These are phyloP conservation scores for Neotoma lepida DNA, from an alignment of 2,113 vertebrate genomes.

Conservation along the genomic window DNA sequence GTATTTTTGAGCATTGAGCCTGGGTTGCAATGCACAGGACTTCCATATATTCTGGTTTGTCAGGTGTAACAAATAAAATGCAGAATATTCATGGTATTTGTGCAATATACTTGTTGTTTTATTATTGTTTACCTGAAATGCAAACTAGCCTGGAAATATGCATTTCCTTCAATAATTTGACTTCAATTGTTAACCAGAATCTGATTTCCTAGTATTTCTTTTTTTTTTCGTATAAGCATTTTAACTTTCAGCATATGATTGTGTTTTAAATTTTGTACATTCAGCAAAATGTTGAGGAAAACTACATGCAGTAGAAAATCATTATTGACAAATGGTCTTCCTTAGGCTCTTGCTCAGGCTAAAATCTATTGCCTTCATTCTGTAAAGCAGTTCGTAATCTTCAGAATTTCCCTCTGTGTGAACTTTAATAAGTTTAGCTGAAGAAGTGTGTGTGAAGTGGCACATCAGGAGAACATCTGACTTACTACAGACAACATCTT, in stretches of 20 bases:
- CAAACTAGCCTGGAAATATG: background rate
- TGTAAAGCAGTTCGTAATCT: background rate
- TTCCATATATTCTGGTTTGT: background rate
- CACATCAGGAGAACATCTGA: background rate
- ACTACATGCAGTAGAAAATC: conserved; percentile 31
- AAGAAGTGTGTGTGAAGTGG: too few relatives aligned
- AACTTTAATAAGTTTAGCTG: background rate
- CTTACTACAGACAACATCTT: background rate
- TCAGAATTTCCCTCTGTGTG: background rate
- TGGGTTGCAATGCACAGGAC: background rate
- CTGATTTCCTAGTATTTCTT: conserved; percentile 9
- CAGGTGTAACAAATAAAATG: conserved; percentile 28
- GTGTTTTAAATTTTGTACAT: conserved; percentile 43
- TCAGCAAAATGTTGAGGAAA: conserved; percentile 36
- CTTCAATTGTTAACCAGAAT: background rate
- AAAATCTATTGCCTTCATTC: conserved; percentile 23
- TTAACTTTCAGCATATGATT: conserved; percentile 50
- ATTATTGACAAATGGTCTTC: conserved; percentile 12
- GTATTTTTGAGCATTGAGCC: background rate
- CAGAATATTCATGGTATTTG: background rate
- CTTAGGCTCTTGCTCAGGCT: conserved; percentile 3
- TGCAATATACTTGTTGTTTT: background rate
- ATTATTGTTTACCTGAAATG: background rate
- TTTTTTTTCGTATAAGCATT: conserved; percentile 22
- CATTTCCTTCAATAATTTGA: background rate